Evolutionary conservation across 2,888 invertebrate species (phyloP).

Genomic region (Zygogramma bicolorata): DNA sequence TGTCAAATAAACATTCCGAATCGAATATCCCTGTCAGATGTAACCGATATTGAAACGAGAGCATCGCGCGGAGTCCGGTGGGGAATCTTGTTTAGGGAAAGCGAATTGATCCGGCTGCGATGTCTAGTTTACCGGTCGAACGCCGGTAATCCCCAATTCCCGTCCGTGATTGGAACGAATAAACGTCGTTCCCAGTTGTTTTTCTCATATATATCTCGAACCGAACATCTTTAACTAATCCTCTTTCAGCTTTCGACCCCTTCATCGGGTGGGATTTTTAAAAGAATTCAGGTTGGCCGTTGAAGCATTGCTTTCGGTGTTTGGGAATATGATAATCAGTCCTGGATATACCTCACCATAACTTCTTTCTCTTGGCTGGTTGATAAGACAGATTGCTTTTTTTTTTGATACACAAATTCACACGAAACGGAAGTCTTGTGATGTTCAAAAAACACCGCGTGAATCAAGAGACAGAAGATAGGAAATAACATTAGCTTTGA

Average conservation of each 20-base stretch:
- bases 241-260: constrained; percentile 15
- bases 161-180: constrained; percentile 60
- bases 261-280: constrained; percentile 20
- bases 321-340: background rate
- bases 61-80: background rate
- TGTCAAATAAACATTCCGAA: background rate
- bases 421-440: no score
- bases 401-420: no score
- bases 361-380: background rate
- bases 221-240: constrained; percentile 38
- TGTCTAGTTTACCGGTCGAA: constrained; percentile 38
- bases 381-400: no score
- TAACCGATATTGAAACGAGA: background rate
- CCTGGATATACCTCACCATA: background rate
- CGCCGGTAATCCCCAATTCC: constrained; percentile 42
- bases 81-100: constrained; percentile 18
- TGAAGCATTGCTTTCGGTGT: background rate
- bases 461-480: no score
- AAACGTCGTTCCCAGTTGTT: constrained; percentile 55
- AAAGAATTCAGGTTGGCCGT: constrained; percentile 23
- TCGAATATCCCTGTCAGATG: background rate
- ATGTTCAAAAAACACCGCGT: no score
- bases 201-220: constrained; percentile 51
- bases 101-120: constrained; percentile 31
- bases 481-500: no score